Percentiles rank a stretch among this genome's conserved stretches.
phyloP scores from a whole-genome alignment of 2,113 vertebrate species.

The Pseudorhombus dupliciocellatus region DNA sequence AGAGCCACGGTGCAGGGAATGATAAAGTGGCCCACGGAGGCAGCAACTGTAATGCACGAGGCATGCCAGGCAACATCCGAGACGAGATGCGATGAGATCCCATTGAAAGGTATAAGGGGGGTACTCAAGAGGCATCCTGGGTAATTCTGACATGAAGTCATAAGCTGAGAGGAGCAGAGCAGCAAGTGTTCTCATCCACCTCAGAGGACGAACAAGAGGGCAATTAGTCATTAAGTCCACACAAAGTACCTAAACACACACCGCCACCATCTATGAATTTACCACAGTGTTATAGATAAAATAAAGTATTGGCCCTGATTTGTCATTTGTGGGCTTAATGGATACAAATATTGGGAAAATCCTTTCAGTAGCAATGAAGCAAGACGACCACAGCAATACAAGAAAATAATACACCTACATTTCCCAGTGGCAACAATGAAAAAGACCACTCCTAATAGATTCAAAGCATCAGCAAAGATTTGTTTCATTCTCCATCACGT shows the following conservation, averaged over 20 bases:
- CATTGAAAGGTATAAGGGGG: slow-evolving; percentile 40
- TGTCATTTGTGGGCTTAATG: slow-evolving; percentile 6
- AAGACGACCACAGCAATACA: not conserved
- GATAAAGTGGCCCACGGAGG: slow-evolving; percentile 47
- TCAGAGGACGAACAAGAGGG: slow-evolving; percentile 46
- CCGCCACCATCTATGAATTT: slow-evolving; percentile 18
- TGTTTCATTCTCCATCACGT: not conserved
- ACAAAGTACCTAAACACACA: not conserved
- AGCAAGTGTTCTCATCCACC: slow-evolving; percentile 40
- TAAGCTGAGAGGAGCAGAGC: slow-evolving; percentile 30
- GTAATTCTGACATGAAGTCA: slow-evolving; percentile 37
- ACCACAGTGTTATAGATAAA: slow-evolving; percentile 16
- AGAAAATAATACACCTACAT: not conserved
- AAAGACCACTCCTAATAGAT: not conserved
- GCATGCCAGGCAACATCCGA: slow-evolving; percentile 41
- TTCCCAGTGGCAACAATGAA: not conserved
- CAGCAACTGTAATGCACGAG: slow-evolving; percentile 34
- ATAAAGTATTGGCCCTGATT: not conserved
- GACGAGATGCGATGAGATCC: slow-evolving; percentile 50
- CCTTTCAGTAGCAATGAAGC: not conserved
- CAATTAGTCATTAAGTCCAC: slow-evolving; percentile 48
- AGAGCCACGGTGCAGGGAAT: slow-evolving; percentile 52
- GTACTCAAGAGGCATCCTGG: slow-evolving; percentile 41
- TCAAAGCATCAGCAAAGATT: not conserved
- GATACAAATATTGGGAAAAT: not conserved